These are phyloP conservation scores for Mesodorylaimus sp. DNA, from an alignment of 2,888 invertebrate species.

Conservation along the genomic window DNA sequence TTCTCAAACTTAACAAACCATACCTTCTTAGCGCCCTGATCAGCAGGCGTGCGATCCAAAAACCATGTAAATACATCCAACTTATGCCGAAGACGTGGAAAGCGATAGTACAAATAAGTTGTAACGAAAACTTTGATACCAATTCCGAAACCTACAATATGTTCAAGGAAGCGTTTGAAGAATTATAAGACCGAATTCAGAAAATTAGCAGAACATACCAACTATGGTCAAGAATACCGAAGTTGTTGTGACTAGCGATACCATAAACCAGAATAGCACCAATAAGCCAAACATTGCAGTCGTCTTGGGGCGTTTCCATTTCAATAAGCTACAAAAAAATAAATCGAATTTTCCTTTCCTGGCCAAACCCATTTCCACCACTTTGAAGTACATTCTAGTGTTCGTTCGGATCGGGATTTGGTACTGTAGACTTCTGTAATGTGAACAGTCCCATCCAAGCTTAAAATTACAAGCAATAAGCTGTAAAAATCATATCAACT, in stretches of 20 bases:
- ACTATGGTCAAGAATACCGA: constrained; percentile 26
- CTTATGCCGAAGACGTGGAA: constrained; percentile 34
- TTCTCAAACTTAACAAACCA: background rate
- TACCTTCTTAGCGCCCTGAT: background rate
- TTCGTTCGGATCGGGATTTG: too few species aligned
- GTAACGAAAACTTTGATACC: constrained; percentile 37
- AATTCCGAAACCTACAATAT: constrained; percentile 24
- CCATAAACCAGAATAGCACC: constrained; percentile 24
- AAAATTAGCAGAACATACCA: constrained; percentile 17
- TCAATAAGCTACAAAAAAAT: constrained; percentile 28
- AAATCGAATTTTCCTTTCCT: too few species aligned
- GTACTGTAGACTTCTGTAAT: too few species aligned
- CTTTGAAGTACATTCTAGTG: too few species aligned
- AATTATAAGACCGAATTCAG: background rate
- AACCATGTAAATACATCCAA: constrained; percentile 24
- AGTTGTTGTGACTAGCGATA: constrained; percentile 25
- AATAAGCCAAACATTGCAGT: constrained; percentile 27
- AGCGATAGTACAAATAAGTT: constrained; percentile 35
- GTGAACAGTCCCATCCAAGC: too few species aligned
- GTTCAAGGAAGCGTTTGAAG: background rate
- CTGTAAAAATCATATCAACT: background rate
- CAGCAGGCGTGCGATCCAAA: constrained; percentile 13
- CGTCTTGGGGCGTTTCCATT: constrained; percentile 30
- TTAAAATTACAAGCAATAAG: background rate
- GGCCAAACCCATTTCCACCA: too few species aligned